A percentile compares a stretch with the other conserved stretches of the same genome.
Evolutionary conservation across 1,140 invertebrate species (phyloP).

Genomic region (Belonocnema kinseyi): DNA sequence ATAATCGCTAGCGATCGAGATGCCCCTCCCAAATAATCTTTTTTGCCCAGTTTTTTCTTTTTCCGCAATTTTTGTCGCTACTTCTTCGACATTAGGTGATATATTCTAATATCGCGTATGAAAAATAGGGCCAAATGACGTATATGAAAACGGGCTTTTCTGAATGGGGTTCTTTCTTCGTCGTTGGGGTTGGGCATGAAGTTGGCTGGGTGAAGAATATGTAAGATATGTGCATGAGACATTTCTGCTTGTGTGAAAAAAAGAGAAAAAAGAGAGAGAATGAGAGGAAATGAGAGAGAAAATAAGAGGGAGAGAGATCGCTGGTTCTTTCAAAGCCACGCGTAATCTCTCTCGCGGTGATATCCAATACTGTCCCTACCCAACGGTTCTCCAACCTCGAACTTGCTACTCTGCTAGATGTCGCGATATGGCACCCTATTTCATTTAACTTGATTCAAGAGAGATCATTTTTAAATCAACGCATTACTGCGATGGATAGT

Average conservation of each 20-base stretch:
- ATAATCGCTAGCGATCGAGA: conserved; percentile 65
- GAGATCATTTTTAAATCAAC: conserved; percentile 7
- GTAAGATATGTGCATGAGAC: not conserved
- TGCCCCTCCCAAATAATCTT: conserved; percentile 58
- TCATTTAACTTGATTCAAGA: conserved; percentile 14
- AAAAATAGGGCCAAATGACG: conserved; percentile 60
- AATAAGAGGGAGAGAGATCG: conserved; percentile 30
- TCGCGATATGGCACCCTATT: conserved; percentile 56
- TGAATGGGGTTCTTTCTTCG: conserved; percentile 43
- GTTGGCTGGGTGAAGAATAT: not conserved
- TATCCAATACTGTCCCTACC: conserved; percentile 58
- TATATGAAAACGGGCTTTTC: conserved; percentile 55
- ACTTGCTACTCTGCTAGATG: conserved; percentile 49
- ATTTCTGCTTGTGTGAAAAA: not conserved
- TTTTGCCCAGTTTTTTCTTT: conserved; percentile 48
- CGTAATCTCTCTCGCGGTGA: conserved; percentile 64
- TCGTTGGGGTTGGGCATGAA: not conserved
- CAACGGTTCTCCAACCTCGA: conserved; percentile 55
- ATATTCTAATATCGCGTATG: conserved; percentile 61
- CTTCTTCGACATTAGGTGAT: conserved; percentile 46
- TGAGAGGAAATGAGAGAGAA: conserved; percentile 20
- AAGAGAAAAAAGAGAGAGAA: not conserved
- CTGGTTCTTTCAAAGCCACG: conserved; percentile 57
- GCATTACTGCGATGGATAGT: not conserved
- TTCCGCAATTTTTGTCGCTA: conserved; percentile 21